Conservation (phyloP, 1,140 invertebrate genomes). For the Diplogasteroides magnus region DNA sequence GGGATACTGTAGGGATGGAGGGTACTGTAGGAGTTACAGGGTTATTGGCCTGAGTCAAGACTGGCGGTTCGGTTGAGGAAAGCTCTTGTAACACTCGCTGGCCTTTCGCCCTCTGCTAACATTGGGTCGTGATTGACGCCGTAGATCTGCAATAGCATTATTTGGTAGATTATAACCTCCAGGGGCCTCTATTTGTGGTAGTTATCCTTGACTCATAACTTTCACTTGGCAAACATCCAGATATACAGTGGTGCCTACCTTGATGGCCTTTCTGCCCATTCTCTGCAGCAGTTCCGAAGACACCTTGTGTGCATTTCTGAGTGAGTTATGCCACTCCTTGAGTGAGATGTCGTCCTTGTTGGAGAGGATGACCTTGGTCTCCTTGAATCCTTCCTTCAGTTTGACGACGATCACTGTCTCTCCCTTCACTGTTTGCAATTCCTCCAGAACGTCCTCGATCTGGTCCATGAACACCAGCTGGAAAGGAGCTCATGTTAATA, state of each 20-base stretch:
- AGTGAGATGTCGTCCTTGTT: conserved; percentile 68
- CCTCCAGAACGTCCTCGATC: conserved; percentile 78
- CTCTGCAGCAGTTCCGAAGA: conserved; percentile 82
- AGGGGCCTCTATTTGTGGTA: no score
- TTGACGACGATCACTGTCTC: conserved; percentile 88
- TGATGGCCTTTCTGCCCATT: conserved; percentile 91
- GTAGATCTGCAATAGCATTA: conserved; percentile 69
- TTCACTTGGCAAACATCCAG: no score
- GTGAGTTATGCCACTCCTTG: conserved; percentile 85
- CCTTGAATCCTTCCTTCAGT: conserved; percentile 67
- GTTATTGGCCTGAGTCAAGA: conserved; percentile 51
- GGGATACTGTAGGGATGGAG: neutral
- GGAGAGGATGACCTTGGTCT: conserved; percentile 78
- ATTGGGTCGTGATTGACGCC: conserved; percentile 66
- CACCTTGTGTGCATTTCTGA: conserved; percentile 82
- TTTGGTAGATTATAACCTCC: no score
- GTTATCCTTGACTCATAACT: no score
- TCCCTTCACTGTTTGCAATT: conserved; percentile 78
- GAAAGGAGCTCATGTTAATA: no score
- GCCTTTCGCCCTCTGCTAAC: conserved; percentile 46
- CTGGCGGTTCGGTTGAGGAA: conserved; percentile 51
- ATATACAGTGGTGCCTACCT: no score
- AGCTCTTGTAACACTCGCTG: conserved; percentile 48
- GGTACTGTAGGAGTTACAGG: neutral
- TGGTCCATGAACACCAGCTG: conserved; percentile 85